Evolutionary conservation across 2,113 vertebrate species (phyloP).

Genomic region (Bufo gargarizans): DNA sequence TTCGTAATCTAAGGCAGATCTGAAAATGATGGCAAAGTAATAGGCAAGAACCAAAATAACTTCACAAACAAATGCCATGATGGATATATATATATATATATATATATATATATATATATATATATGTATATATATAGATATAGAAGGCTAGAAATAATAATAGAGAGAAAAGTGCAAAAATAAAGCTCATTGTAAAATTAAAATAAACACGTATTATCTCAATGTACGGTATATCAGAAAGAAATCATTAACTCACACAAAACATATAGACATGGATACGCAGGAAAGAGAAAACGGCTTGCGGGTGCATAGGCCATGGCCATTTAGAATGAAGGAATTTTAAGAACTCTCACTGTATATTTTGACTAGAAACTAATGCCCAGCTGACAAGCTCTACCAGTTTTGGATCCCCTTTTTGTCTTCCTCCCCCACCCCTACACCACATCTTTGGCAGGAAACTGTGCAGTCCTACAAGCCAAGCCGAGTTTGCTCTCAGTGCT

Average conservation of each 20-base stretch:
- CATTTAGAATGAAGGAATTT: slow-evolving; percentile 59
- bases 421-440: slow-evolving; percentile 44
- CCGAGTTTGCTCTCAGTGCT: slow-evolving; percentile 57
- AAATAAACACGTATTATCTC: background rate
- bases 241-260: slow-evolving; percentile 46
- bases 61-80: background rate
- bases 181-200: background rate
- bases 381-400: slow-evolving; percentile 59
- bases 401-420: slow-evolving; percentile 57
- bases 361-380: slow-evolving; percentile 58
- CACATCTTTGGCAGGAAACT: slow-evolving; percentile 58
- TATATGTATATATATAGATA: background rate
- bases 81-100: background rate
- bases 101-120: no score
- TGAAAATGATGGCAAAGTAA: background rate
- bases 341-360: slow-evolving; percentile 59
- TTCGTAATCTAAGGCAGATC: background rate
- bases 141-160: background rate
- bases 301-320: slow-evolving; percentile 37
- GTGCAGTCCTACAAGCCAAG: slow-evolving; percentile 56
- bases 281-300: slow-evolving; percentile 32
- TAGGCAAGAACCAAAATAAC: background rate
- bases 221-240: background rate
- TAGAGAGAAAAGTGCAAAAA: background rate
- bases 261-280: slow-evolving; percentile 34